phyloP scores from a whole-genome alignment of 2,113 vertebrate species.

The Carollia perspicillata region DNA sequence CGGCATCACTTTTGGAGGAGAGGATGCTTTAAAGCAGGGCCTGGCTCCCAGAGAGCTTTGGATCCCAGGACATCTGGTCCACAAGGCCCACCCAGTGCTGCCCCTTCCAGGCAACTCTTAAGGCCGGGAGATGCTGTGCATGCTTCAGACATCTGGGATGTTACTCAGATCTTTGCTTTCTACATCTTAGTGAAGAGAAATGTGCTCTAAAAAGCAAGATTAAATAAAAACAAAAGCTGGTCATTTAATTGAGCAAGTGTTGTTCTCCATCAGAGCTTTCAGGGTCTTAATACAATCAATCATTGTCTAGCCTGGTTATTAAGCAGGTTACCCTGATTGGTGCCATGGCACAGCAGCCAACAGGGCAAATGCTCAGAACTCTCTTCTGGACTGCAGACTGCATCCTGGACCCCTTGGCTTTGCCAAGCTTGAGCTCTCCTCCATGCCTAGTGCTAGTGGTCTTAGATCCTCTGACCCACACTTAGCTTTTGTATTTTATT shows the following conservation, averaged over 20 bases:
- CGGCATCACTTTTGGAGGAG: constrained; percentile 22
- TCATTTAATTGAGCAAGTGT: not conserved
- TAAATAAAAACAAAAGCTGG: constrained; percentile 26
- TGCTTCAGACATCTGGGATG: constrained; percentile 59
- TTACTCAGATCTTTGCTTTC: constrained; percentile 47
- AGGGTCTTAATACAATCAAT: not conserved
- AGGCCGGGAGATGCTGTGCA: not conserved
- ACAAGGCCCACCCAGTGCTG: constrained; percentile 15
- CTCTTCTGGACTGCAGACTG: not conserved
- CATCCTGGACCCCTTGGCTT: not conserved
- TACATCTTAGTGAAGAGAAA: not conserved
- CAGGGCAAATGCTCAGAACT: not conserved
- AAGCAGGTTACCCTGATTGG: not conserved
- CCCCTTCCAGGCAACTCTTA: constrained; percentile 4
- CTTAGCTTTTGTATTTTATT: not conserved
- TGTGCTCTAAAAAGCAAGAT: not conserved
- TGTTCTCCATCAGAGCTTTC: not conserved
- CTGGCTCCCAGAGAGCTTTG: constrained; percentile 29
- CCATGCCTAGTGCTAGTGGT: not conserved
- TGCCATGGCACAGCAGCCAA: not conserved
- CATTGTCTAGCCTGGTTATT: too few species aligned
- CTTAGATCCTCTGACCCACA: not conserved
- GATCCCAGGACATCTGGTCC: constrained; percentile 57
- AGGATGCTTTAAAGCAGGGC: constrained; percentile 55
- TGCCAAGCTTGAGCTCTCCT: not conserved